phyloP scores from a whole-genome alignment of 2,888 invertebrate genomes.

The Pterobdella sp. region DNA sequence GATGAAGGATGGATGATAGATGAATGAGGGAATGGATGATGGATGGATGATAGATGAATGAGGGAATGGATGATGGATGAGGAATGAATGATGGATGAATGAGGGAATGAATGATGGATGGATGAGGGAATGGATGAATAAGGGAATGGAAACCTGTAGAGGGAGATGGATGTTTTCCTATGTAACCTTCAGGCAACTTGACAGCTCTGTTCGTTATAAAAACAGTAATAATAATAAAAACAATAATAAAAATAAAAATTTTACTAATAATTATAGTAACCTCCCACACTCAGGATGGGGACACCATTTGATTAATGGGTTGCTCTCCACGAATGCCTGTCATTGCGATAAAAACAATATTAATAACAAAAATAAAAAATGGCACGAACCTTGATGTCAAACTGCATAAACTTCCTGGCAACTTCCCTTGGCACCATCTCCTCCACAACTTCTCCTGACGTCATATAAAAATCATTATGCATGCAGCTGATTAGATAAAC shows the following conservation, averaged over 20 bases:
- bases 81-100: too few relatives aligned
- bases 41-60: too few relatives aligned
- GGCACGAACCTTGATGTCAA: slow-evolving; percentile 60
- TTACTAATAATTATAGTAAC: not conserved
- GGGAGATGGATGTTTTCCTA: slow-evolving; percentile 6
- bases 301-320: slow-evolving; percentile 65
- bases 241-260: not conserved
- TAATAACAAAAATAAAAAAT: not conserved
- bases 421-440: slow-evolving; percentile 62
- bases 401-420: slow-evolving; percentile 61
- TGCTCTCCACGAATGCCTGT: slow-evolving; percentile 65
- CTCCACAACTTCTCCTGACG: slow-evolving; percentile 59
- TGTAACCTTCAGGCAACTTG: slow-evolving; percentile 56
- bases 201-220: slow-evolving; percentile 54
- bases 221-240: not conserved
- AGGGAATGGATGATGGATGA: not conserved
- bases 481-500: not conserved
- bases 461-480: too few relatives aligned
- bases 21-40: not conserved
- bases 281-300: slow-evolving; percentile 61
- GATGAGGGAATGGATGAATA: not conserved
- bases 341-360: not conserved
- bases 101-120: not conserved
- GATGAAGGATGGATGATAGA: not conserved
- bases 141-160: not conserved